Conservation (phyloP, 2,888 invertebrate species). For the Polietes domitor region DNA sequence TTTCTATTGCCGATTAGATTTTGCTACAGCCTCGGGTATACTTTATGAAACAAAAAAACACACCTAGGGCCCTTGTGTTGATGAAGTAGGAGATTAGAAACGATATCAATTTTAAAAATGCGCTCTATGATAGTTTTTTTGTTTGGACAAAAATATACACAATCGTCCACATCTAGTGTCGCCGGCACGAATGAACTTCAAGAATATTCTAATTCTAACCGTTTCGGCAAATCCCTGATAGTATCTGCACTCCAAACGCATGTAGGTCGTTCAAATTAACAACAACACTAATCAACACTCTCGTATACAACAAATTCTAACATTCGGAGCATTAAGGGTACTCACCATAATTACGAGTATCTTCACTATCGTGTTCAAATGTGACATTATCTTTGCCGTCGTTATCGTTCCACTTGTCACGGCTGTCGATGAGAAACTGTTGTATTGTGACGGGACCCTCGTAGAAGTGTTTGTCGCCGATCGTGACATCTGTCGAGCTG, state of each 20-base stretch:
- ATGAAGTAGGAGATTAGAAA: no score
- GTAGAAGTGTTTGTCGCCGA: constrained; percentile 89
- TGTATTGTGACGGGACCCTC: constrained; percentile 90
- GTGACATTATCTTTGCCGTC: constrained; percentile 74
- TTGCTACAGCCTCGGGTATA: no score
- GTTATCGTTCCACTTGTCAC: constrained; percentile 75
- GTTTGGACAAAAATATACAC: no score
- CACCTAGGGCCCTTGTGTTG: no score
- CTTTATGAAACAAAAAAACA: no score
- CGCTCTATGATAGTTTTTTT: no score
- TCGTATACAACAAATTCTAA: neutral
- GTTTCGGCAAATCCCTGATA: no score
- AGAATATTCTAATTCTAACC: no score
- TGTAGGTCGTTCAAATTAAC: neutral
- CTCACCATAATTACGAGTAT: constrained; percentile 69
- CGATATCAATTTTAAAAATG: no score
- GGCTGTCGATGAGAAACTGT: constrained; percentile 84
- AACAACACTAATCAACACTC: neutral
- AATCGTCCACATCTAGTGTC: no score
- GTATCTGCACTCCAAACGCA: neutral
- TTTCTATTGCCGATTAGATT: no score
- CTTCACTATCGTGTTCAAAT: constrained; percentile 65
- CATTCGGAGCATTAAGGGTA: neutral
- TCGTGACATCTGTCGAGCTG: constrained; percentile 87
- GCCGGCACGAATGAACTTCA: no score